Percentiles rank a stretch among this genome's conserved stretches.
Evolutionary conservation across 1,140 invertebrate genomes (phyloP).

Genomic region (Aphelenchoides avenae): DNA sequence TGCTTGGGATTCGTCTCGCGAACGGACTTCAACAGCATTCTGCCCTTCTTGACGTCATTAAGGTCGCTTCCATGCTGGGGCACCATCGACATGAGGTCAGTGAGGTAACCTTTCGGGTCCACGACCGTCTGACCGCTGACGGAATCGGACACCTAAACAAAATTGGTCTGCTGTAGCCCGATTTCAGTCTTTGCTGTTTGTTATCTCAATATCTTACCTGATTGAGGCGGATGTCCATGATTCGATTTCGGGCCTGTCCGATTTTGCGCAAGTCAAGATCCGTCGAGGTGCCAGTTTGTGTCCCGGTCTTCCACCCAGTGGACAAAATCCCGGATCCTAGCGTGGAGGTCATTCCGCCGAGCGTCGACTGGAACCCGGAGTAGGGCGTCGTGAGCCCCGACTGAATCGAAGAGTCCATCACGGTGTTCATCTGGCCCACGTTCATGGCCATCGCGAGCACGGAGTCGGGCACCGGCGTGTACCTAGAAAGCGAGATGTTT

Average conservation of each 20-base stretch:
- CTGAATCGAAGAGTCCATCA: slow-evolving; percentile 71
- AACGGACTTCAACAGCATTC: slow-evolving; percentile 91
- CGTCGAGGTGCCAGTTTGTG: slow-evolving; percentile 44
- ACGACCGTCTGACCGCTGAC: slow-evolving; percentile 98
- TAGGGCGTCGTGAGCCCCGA: slow-evolving; percentile 58
- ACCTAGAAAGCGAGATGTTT: slow-evolving; percentile 62
- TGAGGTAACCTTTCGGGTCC: slow-evolving; percentile 97
- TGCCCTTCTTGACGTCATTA: slow-evolving; percentile 96
- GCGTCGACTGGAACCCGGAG: slow-evolving; percentile 32
- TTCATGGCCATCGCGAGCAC: slow-evolving; percentile 81
- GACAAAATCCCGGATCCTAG: slow-evolving; percentile 66
- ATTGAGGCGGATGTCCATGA: slow-evolving; percentile 97
- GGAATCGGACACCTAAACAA: slow-evolving; percentile 79
- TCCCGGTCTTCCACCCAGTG: slow-evolving; percentile 66
- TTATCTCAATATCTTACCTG: no score
- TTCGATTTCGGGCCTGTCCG: slow-evolving; percentile 94
- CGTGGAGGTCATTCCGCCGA: slow-evolving; percentile 29
- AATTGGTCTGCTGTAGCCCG: neutral
- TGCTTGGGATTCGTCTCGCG: slow-evolving; percentile 98
- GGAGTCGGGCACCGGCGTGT: slow-evolving; percentile 93
- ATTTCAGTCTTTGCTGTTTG: no score
- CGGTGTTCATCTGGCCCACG: slow-evolving; percentile 70
- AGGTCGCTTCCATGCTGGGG: slow-evolving; percentile 96
- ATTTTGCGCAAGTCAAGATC: slow-evolving; percentile 97
- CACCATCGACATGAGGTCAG: slow-evolving; percentile 96